Conservation (phyloP, 1,140 invertebrate genomes). For the Phenacoccus solenopsis region DNA sequence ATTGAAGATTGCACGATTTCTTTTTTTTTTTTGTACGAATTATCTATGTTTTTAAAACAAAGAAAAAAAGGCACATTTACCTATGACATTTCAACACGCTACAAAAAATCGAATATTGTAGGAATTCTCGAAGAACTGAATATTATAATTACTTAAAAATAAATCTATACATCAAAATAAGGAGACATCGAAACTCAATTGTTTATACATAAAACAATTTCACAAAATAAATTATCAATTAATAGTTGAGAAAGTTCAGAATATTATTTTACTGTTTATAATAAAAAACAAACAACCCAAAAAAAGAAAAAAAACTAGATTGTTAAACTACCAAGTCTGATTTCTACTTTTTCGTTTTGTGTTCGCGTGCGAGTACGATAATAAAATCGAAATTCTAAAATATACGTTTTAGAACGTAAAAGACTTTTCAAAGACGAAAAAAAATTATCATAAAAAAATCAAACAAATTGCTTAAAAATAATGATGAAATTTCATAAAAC, state of each 20-base stretch:
- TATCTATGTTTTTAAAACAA: no score
- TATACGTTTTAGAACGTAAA: background rate
- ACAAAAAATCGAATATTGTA: no score
- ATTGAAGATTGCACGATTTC: no score
- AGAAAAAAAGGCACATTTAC: no score
- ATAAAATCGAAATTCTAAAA: background rate
- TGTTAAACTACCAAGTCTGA: background rate
- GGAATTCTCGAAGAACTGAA: background rate
- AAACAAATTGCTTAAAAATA: background rate
- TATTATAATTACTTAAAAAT: background rate
- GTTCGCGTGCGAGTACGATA: background rate
- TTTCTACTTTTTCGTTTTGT: background rate
- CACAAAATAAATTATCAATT: background rate
- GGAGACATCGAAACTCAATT: background rate
- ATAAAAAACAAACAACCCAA: no score
- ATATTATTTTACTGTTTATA: no score
- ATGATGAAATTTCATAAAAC: background rate
- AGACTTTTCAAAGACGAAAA: background rate
- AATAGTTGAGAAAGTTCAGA: no score
- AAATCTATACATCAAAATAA: background rate
- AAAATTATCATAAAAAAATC: background rate
- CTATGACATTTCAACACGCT: no score
- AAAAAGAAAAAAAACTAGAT: background rate
- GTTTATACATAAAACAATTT: background rate
- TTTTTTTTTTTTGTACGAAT: no score